Evolutionary conservation across 2,888 invertebrate genomes (phyloP).

Genomic region (Thysanoteuthis rhombus): DNA sequence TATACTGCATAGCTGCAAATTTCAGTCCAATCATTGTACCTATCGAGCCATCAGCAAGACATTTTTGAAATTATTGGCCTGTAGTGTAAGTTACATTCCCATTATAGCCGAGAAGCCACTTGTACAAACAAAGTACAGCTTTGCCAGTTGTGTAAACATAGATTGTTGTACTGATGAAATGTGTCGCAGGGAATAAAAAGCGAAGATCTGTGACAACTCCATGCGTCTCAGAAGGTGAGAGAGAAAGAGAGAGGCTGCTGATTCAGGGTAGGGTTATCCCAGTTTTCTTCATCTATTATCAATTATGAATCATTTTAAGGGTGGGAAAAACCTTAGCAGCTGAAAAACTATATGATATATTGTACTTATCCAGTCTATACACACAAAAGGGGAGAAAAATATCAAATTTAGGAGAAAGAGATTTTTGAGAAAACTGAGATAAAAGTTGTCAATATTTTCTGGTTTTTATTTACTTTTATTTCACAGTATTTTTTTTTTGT

Average conservation of each 20-base stretch:
- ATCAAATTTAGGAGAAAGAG: too few species aligned
- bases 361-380: background rate
- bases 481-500: too few species aligned
- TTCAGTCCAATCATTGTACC: background rate
- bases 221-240: background rate
- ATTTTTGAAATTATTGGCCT: background rate
- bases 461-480: too few species aligned
- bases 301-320: background rate
- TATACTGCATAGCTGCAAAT: background rate
- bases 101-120: background rate
- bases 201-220: background rate
- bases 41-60: background rate
- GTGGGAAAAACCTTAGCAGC: background rate
- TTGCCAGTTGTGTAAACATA: slow-evolving; percentile 12
- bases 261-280: background rate
- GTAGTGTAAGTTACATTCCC: background rate
- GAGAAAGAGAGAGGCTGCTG: background rate
- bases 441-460: too few species aligned
- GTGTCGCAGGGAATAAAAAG: background rate
- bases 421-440: too few species aligned
- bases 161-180: slow-evolving; percentile 12
- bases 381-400: too few species aligned
- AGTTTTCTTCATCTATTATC: background rate
- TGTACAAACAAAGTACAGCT: slow-evolving; percentile 12
- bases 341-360: background rate